Conservation (phyloP, 1,140 invertebrate species). For the Drosophila simulans region DNA sequence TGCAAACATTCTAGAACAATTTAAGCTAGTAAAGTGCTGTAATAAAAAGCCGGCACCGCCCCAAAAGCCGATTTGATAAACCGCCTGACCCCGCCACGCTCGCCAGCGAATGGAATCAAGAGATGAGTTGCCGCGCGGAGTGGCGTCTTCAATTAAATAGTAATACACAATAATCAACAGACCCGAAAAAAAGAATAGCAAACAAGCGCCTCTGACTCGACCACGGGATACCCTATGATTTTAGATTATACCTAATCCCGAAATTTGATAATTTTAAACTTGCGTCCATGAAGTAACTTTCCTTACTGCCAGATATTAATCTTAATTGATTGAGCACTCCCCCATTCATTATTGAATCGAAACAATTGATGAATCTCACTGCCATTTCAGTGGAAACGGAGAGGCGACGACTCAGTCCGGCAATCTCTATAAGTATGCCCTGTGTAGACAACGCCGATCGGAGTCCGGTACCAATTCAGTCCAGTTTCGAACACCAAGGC, state of each 20-base stretch:
- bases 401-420: background rate
- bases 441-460: conserved; percentile 24
- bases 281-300: no score
- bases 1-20: conserved; percentile 54
- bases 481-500: conserved; percentile 59
- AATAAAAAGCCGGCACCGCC: conserved; percentile 19
- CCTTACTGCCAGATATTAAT: no score
- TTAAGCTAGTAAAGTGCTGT: conserved; percentile 28
- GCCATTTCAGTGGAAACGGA: background rate
- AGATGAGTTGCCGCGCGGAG: conserved; percentile 23
- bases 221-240: conserved; percentile 7
- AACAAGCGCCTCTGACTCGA: background rate
- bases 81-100: conserved; percentile 55
- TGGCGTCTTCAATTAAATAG: conserved; percentile 71
- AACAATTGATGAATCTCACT: conserved; percentile 61
- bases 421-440: conserved; percentile 3
- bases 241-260: no score
- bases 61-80: conserved; percentile 55
- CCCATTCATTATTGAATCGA: conserved; percentile 1
- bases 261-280: no score
- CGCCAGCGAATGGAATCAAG: conserved; percentile 10
- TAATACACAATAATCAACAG: conserved; percentile 75
- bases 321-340: background rate
- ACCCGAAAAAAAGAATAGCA: conserved; percentile 18
- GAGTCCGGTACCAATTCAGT: conserved; percentile 51